phyloP scores from a whole-genome alignment of 1,140 invertebrate genomes.

The Tetragonula clypearis region DNA sequence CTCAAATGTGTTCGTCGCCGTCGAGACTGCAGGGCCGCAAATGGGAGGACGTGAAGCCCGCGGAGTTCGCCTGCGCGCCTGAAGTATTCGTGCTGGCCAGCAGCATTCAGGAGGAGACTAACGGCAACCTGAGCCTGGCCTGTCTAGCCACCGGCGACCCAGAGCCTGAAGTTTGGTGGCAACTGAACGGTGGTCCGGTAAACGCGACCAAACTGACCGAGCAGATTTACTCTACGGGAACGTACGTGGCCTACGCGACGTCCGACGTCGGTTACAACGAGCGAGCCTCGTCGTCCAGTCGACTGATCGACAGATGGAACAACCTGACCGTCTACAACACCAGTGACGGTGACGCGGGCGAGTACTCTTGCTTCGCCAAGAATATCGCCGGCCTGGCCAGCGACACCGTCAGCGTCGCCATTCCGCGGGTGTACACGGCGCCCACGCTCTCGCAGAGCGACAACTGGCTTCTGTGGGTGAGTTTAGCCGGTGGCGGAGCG shows the following conservation, averaged over 20 bases:
- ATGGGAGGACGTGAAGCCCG: slow-evolving; percentile 86
- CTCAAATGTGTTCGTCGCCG: slow-evolving; percentile 85
- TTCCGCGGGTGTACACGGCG: slow-evolving; percentile 86
- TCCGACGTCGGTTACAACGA: slow-evolving; percentile 39
- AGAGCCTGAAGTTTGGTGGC: slow-evolving; percentile 91
- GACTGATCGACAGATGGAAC: slow-evolving; percentile 84
- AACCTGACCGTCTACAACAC: slow-evolving; percentile 89
- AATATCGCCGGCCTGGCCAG: slow-evolving; percentile 88
- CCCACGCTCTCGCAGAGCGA: slow-evolving; percentile 85
- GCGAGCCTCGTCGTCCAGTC: not conserved
- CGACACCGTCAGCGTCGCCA: slow-evolving; percentile 86
- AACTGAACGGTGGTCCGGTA: slow-evolving; percentile 87
- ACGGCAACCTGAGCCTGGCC: slow-evolving; percentile 89
- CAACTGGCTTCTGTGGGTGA: slow-evolving; percentile 83
- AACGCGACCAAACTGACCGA: slow-evolving; percentile 78
- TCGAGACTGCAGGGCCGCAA: slow-evolving; percentile 82
- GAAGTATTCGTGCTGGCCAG: slow-evolving; percentile 84
- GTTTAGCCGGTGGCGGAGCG: slow-evolving; percentile 82
- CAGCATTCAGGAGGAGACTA: slow-evolving; percentile 86
- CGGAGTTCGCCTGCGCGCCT: slow-evolving; percentile 89
- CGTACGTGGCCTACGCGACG: slow-evolving; percentile 38
- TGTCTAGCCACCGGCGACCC: slow-evolving; percentile 92
- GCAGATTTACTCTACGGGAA: slow-evolving; percentile 41
- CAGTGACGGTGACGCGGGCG: slow-evolving; percentile 89
- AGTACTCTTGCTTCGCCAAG: slow-evolving; percentile 89